Percentiles rank a stretch among this genome's conserved stretches.
phyloP scores from a whole-genome alignment of 2,888 invertebrate genomes.

The Empis stercorea region DNA sequence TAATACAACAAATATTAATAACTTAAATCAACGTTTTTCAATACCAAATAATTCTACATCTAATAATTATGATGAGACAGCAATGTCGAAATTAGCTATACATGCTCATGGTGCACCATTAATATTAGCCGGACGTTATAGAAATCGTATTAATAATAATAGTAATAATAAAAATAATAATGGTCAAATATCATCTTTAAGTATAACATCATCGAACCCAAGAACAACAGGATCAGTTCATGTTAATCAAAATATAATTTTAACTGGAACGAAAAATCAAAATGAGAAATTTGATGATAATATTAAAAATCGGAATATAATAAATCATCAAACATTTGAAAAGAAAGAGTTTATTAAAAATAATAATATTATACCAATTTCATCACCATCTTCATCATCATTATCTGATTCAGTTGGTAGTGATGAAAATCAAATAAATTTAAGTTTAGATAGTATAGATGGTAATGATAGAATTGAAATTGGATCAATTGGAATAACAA shows the following conservation, averaged over 20 bases:
- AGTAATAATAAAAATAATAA: constrained; percentile 16
- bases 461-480: background rate
- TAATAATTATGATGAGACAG: constrained; percentile 17
- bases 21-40: constrained; percentile 6
- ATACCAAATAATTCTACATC: constrained; percentile 10
- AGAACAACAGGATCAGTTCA: constrained; percentile 1
- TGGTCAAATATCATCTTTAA: constrained; percentile 2
- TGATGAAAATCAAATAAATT: constrained; percentile 54
- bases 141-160: constrained; percentile 25
- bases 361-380: background rate
- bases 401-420: constrained; percentile 62
- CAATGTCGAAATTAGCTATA: constrained; percentile 59
- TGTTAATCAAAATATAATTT: constrained; percentile 11
- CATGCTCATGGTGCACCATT: constrained; percentile 79
- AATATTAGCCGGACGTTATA: constrained; percentile 53
- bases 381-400: constrained; percentile 12
- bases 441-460: background rate
- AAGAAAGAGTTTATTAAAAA: background rate
- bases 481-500: background rate
- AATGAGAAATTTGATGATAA: constrained; percentile 5
- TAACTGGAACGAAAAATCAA: constrained; percentile 27
- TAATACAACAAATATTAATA: background rate
- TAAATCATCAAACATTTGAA: constrained; percentile 11
- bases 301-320: constrained; percentile 19
- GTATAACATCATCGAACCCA: background rate